Evolutionary conservation across 2,888 invertebrate species (phyloP).

Genomic region (Noctuana brunneofusca): DNA sequence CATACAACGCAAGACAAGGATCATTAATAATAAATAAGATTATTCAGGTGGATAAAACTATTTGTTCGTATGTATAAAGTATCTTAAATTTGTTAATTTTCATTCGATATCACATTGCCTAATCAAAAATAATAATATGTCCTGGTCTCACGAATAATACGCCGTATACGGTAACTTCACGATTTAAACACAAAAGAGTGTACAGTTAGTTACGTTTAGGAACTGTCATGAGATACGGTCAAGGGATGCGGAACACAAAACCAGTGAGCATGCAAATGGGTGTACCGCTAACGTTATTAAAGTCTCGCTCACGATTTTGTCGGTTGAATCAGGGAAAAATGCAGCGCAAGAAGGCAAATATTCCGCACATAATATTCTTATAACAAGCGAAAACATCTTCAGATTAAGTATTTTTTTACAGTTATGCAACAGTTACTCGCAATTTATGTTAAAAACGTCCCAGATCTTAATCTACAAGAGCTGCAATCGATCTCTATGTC

Average conservation of each 20-base stretch:
- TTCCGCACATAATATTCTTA: slow-evolving; percentile 11
- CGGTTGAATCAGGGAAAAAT: slow-evolving; percentile 24
- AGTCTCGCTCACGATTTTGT: slow-evolving; percentile 41
- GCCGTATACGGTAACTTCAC: slow-evolving; percentile 24
- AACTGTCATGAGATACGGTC: slow-evolving; percentile 47
- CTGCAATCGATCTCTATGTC: slow-evolving; percentile 23
- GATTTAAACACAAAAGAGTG: slow-evolving; percentile 36
- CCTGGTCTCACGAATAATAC: slow-evolving; percentile 14
- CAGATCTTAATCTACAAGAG: slow-evolving; percentile 22
- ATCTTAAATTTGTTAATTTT: too few species aligned
- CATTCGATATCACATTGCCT: not conserved
- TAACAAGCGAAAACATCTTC: slow-evolving; percentile 8
- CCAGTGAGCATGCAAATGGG: slow-evolving; percentile 52
- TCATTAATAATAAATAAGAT: too few species aligned
- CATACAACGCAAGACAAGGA: too few species aligned
- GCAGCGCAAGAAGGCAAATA: slow-evolving; percentile 20
- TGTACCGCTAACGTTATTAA: slow-evolving; percentile 48
- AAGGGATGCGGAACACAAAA: slow-evolving; percentile 41
- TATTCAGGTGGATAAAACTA: too few species aligned
- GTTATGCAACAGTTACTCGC: slow-evolving; percentile 20
- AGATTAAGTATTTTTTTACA: slow-evolving; percentile 15
- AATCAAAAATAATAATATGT: not conserved
- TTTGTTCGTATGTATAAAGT: too few species aligned
- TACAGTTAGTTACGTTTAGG: slow-evolving; percentile 46
- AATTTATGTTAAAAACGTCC: slow-evolving; percentile 15